Percentiles rank a stretch among this genome's conserved stretches.
Evolutionary conservation across 2,888 invertebrate species (phyloP).

Genomic region (Amphipoea lucens): DNA sequence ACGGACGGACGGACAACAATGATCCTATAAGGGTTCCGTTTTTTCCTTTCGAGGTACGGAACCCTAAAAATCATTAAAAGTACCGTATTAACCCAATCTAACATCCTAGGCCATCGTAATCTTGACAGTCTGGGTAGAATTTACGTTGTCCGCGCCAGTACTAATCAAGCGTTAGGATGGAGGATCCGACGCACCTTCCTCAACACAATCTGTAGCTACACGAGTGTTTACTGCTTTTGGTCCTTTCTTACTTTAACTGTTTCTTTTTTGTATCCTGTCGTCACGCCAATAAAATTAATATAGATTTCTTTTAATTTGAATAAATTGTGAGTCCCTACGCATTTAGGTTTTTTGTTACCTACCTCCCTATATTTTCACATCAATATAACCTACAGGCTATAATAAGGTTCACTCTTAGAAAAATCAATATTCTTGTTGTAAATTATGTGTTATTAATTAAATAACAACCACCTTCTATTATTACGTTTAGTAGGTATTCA

Average conservation of each 20-base stretch:
- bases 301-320: neutral
- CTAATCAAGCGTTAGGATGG: conserved; percentile 70
- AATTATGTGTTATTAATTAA: neutral
- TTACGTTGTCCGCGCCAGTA: conserved; percentile 63
- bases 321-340: too few relatives aligned
- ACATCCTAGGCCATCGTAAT: conserved; percentile 55
- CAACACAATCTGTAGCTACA: conserved; percentile 26
- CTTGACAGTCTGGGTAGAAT: conserved; percentile 65
- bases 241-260: neutral
- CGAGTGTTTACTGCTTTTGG: conserved; percentile 20
- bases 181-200: conserved; percentile 46
- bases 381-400: neutral
- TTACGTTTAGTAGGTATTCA: neutral
- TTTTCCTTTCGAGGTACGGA: too few relatives aligned
- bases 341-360: too few relatives aligned
- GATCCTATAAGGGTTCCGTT: too few relatives aligned
- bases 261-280: neutral
- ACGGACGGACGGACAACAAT: too few relatives aligned
- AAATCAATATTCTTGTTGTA: neutral
- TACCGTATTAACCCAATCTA: conserved; percentile 44
- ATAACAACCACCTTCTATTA: neutral
- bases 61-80: neutral
- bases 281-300: neutral
- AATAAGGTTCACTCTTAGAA: neutral
- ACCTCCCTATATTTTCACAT: neutral